A percentile compares a stretch with the other conserved stretches of the same genome.
phyloP scores from a whole-genome alignment of 2,113 vertebrate species.

The Sinocyclocheilus anophthalmus region DNA sequence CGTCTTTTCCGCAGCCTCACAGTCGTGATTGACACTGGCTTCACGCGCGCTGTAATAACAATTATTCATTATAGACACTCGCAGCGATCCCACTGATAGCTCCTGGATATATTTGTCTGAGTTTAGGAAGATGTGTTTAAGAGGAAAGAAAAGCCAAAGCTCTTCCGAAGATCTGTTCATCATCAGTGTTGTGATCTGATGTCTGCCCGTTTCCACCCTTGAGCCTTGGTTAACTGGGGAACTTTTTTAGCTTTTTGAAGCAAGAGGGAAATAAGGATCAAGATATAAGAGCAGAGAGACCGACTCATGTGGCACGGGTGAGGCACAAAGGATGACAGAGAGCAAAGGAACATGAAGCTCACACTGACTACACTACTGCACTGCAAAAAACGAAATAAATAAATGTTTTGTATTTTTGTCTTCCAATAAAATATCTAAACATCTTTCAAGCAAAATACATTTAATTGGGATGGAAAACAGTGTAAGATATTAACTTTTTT shows the following conservation, averaged over 20 bases:
- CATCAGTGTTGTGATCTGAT: conserved; percentile 74
- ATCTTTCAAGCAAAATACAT: neutral
- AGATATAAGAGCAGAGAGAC: no score
- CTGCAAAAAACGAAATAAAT: neutral
- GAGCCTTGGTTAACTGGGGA: conserved; percentile 4
- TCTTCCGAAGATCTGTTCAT: conserved; percentile 69
- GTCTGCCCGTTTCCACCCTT: conserved; percentile 65
- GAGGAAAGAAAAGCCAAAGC: conserved; percentile 72
- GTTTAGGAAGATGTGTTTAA: conserved; percentile 77
- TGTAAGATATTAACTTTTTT: no score
- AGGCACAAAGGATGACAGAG: no score
- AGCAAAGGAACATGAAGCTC: neutral
- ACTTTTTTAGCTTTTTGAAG: no score
- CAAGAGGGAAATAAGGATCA: no score
- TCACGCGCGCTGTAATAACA: conserved; percentile 76
- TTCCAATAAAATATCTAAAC: neutral
- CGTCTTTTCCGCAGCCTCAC: conserved; percentile 63
- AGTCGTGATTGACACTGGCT: conserved; percentile 76
- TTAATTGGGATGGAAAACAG: no score
- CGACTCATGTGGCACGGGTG: no score
- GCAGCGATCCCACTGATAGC: conserved; percentile 74
- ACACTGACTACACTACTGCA: neutral
- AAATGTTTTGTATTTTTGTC: neutral
- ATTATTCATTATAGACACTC: conserved; percentile 76
- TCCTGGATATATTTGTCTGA: conserved; percentile 82